Base-by-base conservation (phyloP, 2,113 vertebrate species). In the Sorex fumeus region DNA sequence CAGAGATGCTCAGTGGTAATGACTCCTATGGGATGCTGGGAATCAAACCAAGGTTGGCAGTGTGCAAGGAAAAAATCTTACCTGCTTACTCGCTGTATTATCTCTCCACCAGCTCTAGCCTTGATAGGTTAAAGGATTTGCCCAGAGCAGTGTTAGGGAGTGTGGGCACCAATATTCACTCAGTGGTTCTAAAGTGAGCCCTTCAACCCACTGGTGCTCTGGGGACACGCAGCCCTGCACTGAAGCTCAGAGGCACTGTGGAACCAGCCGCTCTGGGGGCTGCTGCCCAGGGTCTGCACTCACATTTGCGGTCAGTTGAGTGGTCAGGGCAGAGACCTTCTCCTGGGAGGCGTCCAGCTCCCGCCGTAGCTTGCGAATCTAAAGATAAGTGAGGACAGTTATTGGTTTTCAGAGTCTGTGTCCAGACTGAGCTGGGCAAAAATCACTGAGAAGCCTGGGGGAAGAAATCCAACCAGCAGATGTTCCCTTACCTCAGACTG, bases 291-390 rank as follows among this genome's bases (percentile, higher is more conserved):
- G 2, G 13, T 43, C 0, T 87, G 36, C 88, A 98, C 99, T 99
- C 97, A 99, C 99, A 28, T 99, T 99, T 76, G 99, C 99, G 74
- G 99, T 99, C 93, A 99, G 96, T 96, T 99, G 99, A 53, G 99
- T 99, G 32, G 99, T 99, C 94, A 99, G 97, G 84, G 99, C 99
- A 0, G 99, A 99, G 87, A 99, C 99, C 82, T 99, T 99, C 72
- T 99, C 99, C 96, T 99, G 99, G 66, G 99, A 99, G 78, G 99
- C 98, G 84, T 99, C 99, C 97, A 99, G 96, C 95, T 99, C 99
- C 92, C 99, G 98, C 6, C 99, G 98, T 45, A 99, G 98, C 95
- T 99, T 99, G 60, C 99, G 99, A 76, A 99, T 99, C 99, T 99
- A 88, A 89, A 96, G 84, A 64, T 13, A 47, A 7, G 53, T 90